Evolutionary conservation across 2,797 vertebrate genomes (phyloP).

Genomic region (Paguma larvata): DNA sequence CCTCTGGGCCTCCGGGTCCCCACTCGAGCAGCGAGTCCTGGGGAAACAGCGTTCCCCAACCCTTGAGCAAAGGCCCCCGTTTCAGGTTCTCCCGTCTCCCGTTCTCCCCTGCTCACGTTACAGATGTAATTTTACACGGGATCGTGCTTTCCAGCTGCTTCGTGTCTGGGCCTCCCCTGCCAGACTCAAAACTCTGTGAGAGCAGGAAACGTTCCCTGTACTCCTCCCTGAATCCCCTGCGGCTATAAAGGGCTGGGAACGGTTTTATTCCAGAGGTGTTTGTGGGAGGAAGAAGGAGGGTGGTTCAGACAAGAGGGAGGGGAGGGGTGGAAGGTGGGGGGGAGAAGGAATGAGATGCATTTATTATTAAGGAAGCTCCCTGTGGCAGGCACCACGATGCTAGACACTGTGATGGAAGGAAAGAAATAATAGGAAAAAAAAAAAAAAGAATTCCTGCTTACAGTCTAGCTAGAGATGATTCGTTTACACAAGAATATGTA

Average conservation of each 20-base stretch:
- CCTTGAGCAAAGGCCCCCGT: background rate
- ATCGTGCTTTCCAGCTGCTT: background rate
- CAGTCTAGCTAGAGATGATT: conserved; percentile 38
- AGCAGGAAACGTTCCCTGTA: background rate
- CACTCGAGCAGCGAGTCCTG: accelerated
- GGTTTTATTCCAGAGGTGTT: background rate
- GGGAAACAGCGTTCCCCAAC: background rate
- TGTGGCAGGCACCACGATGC: background rate
- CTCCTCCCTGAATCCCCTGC: background rate
- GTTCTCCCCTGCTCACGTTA: background rate
- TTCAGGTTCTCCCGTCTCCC: background rate
- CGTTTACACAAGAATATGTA: conserved; percentile 64
- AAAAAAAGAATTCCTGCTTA: background rate
- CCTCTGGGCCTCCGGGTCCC: background rate
- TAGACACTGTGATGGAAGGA: background rate
- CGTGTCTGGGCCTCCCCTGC: background rate
- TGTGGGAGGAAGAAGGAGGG: background rate
- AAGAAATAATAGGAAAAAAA: background rate
- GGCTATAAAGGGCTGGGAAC: background rate
- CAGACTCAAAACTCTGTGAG: background rate
- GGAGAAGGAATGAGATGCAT: background rate
- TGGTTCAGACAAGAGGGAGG: accelerated
- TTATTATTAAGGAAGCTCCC: background rate
- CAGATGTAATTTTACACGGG: background rate
- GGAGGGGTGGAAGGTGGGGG: background rate